Base-by-base conservation (phyloP, 2,888 invertebrate species). In the Sesamia inferens region DNA sequence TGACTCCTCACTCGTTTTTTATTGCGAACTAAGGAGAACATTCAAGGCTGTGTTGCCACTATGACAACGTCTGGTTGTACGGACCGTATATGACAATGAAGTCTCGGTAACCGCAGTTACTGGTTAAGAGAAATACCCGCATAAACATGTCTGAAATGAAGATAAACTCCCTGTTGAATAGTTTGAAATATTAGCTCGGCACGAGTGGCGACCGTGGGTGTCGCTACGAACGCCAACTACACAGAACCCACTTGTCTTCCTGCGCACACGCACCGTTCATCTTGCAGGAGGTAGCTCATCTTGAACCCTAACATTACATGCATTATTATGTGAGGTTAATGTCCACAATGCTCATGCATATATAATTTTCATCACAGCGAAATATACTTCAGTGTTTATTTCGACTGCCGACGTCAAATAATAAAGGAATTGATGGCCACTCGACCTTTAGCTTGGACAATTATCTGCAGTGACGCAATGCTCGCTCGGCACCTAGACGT, bases 121-220 rank as follows among this genome's bases (percentile, higher is more conserved):
- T 89, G 84, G 87, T 87, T 86, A 85, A 90, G 90, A 89, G 89
- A 90, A 91, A 90, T 88, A 88, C 88, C 88, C 87, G 87, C 90
- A 92, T 92, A 90, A 92, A 93, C 86, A 92, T 92, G 90, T 91
- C 90, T 89, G 85, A 89, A 90, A 90, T 90, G 88, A 91, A 93
- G 91, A 93, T 93, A 92, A 93, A 92, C 90, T 90, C 84, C 84
- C 86, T 85, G 90, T 90, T 92, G 91, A 91, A 91, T 90, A 90
- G 88, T 92, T 92, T 92, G 89, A 92, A 91, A 93, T 92, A 93
- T 92, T 89, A 89, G 87, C 86, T 82, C 85, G 82, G 81, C 83
- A 67, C 71, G 85, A 87, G 90, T 87, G 88, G 82, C 81, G 87
- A 88, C 88, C 86, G 90, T 88, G 88, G 88, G 90, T 90, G 91